Evolutionary conservation across 2,797 vertebrate species (phyloP), one percentile per base, ranked within the genome.

Genomic region (Microtus obscurus): DNA sequence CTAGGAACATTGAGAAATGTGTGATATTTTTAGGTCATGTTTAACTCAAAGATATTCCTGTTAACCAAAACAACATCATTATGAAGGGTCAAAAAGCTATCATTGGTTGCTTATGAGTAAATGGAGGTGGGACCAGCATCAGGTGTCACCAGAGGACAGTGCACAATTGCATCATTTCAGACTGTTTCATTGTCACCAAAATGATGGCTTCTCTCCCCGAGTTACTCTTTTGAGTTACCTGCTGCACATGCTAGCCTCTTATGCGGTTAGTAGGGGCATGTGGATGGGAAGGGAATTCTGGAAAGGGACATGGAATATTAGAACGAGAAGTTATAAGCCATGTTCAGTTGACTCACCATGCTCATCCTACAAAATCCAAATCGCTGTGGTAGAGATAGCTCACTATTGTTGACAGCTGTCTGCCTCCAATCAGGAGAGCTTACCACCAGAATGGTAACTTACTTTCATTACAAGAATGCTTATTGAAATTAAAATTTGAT

Each of bases 101-200:
- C 98, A 96, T 87, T 97, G 91, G 98, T 98, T 97, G 86, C 78
- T 96, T 97, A 96, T 96, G 96, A 97, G 95, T 48, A 92, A 97
- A 90, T 97, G 86, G 97, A 97, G 95, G 97, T 79, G 96, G 89
- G 0, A 11, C 92, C 19, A 67, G 79, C 92, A 92, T 56, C 92
- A 6, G 74, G 31, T 96, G 97, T 91, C 95, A 98, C 87, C 88
- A 96, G 94, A 95, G 96, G 97, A 51, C 31, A 97, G 97, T 98
- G 95, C 94, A 97, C 97, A 98, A 98, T 98, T 98, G 98, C 98
- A 98, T 95, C 96, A 95, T 98, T 98, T 98, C 96, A 98, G 98
- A 98, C 94, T 97, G 97, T 96, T 98, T 98, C 74, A 91, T 93
- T 82, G 96, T 37, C 3, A 98, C 88, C 93, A 96, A 94, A 91